phyloP scores from a whole-genome alignment of 2,888 invertebrate species.

The Physocephala rufipes region DNA sequence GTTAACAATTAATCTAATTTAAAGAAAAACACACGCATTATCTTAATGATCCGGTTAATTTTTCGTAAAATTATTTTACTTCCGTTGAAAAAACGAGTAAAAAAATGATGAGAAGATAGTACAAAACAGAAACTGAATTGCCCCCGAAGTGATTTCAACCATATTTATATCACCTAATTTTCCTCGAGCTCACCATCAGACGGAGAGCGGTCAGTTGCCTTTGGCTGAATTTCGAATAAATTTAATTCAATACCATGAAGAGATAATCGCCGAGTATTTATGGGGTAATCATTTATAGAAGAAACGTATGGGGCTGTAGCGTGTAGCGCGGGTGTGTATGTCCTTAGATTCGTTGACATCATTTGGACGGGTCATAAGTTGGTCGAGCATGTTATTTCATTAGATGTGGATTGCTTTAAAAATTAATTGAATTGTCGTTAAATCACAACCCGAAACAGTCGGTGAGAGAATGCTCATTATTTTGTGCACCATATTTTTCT shows the following conservation, averaged over 20 bases:
- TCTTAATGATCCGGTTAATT: slow-evolving; percentile 64
- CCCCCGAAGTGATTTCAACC: slow-evolving; percentile 9
- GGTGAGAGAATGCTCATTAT: too few relatives aligned
- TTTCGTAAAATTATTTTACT: slow-evolving; percentile 56
- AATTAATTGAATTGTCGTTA: not conserved
- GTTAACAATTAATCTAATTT: slow-evolving; percentile 26
- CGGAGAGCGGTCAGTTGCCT: not conserved
- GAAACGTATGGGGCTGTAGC: too few relatives aligned
- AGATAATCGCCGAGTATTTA: not conserved
- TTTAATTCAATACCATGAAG: slow-evolving; percentile 14
- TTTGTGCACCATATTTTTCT: too few relatives aligned
- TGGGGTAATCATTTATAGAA: too few relatives aligned
- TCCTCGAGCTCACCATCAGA: not conserved
- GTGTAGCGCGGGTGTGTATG: too few relatives aligned
- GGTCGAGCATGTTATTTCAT: not conserved
- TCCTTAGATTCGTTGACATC: too few relatives aligned
- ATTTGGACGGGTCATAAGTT: not conserved
- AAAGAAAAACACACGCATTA: slow-evolving; percentile 46
- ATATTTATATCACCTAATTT: slow-evolving; percentile 30
- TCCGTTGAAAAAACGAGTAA: not conserved
- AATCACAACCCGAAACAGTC: not conserved
- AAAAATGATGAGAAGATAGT: not conserved
- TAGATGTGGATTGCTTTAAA: not conserved
- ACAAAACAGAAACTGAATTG: not conserved
- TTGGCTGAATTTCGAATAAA: slow-evolving; percentile 1